These are phyloP conservation scores for Flexamia atlantica DNA, from an alignment of 2,888 invertebrate species.

Conservation along the genomic window DNA sequence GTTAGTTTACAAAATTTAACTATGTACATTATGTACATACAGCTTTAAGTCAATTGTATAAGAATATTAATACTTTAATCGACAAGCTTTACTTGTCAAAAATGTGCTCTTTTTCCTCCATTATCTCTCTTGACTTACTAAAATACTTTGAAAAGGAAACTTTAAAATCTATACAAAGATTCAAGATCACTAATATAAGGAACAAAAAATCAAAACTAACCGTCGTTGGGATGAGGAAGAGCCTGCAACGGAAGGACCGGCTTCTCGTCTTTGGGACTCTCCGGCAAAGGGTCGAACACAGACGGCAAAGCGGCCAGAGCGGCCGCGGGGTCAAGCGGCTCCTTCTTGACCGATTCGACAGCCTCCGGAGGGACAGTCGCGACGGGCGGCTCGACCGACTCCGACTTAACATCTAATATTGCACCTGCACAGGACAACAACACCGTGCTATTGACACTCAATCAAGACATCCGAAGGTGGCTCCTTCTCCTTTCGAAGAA, in stretches of 20 bases:
- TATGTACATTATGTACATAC: slow-evolving; percentile 20
- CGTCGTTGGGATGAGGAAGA: slow-evolving; percentile 64
- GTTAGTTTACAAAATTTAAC: neutral
- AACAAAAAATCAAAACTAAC: slow-evolving; percentile 50
- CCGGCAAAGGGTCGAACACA: slow-evolving; percentile 70
- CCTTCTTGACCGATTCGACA: slow-evolving; percentile 73
- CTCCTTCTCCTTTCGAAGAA: slow-evolving; percentile 7
- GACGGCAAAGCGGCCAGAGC: slow-evolving; percentile 66
- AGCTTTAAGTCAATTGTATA: neutral
- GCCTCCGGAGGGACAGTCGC: slow-evolving; percentile 71
- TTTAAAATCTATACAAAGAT: neutral
- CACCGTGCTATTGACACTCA: slow-evolving; percentile 23
- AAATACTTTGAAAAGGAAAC: neutral
- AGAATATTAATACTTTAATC: neutral
- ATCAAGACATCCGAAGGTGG: neutral
- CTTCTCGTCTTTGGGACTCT: slow-evolving; percentile 72
- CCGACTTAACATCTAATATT: slow-evolving; percentile 52
- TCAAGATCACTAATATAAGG: too few species aligned
- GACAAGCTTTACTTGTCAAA: neutral
- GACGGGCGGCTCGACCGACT: slow-evolving; percentile 56
- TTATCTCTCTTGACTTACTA: neutral
- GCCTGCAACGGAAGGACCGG: slow-evolving; percentile 58
- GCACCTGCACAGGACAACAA: slow-evolving; percentile 57
- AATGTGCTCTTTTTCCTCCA: slow-evolving; percentile 9
- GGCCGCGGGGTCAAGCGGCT: slow-evolving; percentile 54